Conservation (phyloP, 2,888 invertebrate species). For the Abrostola tripartita region DNA sequence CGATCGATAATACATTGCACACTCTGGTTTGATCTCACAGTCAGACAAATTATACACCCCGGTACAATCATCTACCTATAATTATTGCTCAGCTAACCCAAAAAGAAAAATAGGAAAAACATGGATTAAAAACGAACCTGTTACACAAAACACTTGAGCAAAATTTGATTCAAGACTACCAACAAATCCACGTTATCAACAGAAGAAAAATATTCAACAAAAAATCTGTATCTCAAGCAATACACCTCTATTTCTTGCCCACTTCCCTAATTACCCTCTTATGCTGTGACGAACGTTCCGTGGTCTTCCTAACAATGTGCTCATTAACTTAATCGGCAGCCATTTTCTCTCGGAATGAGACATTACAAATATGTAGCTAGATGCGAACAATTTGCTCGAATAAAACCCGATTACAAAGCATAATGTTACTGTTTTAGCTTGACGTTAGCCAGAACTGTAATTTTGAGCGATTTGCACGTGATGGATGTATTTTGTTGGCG, state of each 20-base stretch:
- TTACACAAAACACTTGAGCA: neutral
- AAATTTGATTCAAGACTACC: neutral
- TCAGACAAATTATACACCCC: no score
- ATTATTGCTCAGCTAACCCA: no score
- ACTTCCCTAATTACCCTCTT: constrained; percentile 63
- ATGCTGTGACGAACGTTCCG: constrained; percentile 51
- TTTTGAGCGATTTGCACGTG: constrained; percentile 34
- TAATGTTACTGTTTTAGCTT: constrained; percentile 55
- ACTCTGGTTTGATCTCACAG: no score
- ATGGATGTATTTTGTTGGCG: constrained; percentile 19
- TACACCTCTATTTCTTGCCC: constrained; percentile 52
- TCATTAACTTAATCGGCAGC: constrained; percentile 73
- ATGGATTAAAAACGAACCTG: no score
- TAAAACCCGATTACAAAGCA: constrained; percentile 57
- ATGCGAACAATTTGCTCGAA: constrained; percentile 61
- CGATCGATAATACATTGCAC: no score
- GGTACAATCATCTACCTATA: no score
- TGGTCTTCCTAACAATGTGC: constrained; percentile 66
- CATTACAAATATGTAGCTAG: constrained; percentile 65
- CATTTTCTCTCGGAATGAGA: constrained; percentile 71
- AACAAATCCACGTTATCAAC: neutral
- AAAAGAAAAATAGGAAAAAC: no score
- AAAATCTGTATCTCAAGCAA: constrained; percentile 46
- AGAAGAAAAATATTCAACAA: constrained; percentile 22
- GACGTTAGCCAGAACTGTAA: constrained; percentile 19